Evolutionary conservation across 2,888 invertebrate species (phyloP), one percentile per base, ranked within the genome.

Genomic region (Chaetoderma sp.): DNA sequence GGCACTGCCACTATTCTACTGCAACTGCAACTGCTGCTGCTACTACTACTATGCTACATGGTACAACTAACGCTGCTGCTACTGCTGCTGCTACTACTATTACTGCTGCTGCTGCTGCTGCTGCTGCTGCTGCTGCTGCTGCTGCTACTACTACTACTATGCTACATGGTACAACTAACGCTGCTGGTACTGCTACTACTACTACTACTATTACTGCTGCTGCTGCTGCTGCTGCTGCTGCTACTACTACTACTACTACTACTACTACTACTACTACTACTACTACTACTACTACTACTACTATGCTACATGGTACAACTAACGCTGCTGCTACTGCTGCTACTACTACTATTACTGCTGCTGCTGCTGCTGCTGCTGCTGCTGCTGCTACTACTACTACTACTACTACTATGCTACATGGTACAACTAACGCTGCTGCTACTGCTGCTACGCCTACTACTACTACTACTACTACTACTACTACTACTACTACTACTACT

Each of bases 281-380:
- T 16, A 42, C 25, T 39, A 21, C 47, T 58, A 13, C 44, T 27
- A 18, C 18, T 18, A 44, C 21, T 44, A 47, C 16, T 45, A 32
- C 32, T 21, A 16, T 36, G 45, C 6, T 58, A 42, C 27, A 23
- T 42, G 28, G 58, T 4, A 30, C 33, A 6, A 23, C 32, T 10
- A 18, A 16, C 21, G n/a, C 13, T 30, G 25, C 23, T 36, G 16
- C 32, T 6, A 21, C 5, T 50, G 30, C 23, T 18, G 23, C 28
- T 18, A 27, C 32, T 39, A 8, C 30, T 25, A 18, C 54, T 10
- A 25, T 42, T n/a, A 2, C 21, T 32, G 10, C 10, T 23, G 23
- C 50, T 23, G 42, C 39, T 25, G 30, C 36, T 56, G 28, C 50
- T 59, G 52, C 30, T 59, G 10, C 52, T 60, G 49, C 60, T 21